Conservation (phyloP, 2,113 vertebrate species). For the Rhinoderma darwinii region DNA sequence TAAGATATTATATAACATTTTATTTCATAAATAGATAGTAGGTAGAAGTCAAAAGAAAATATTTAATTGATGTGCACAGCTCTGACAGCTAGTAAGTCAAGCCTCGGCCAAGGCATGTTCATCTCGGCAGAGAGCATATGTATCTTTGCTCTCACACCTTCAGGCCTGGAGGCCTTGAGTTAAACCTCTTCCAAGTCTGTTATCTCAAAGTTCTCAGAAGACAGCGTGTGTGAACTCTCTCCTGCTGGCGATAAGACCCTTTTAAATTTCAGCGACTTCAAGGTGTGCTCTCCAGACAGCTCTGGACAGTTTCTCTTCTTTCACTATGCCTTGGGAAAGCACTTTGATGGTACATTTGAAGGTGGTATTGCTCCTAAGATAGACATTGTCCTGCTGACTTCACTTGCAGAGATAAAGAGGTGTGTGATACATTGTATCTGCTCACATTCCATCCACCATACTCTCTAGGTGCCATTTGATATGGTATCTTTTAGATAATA, state of each 20-base stretch:
- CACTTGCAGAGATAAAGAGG: slow-evolving; percentile 46
- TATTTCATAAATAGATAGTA: not conserved
- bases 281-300: slow-evolving; percentile 32
- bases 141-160: slow-evolving; percentile 41
- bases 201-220: slow-evolving; percentile 42
- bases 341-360: slow-evolving; percentile 35
- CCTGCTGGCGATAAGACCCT: slow-evolving; percentile 21
- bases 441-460: slow-evolving; percentile 34
- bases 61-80: not conserved
- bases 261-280: slow-evolving; percentile 40
- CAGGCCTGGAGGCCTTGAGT: slow-evolving; percentile 9
- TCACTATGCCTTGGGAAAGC: slow-evolving; percentile 44
- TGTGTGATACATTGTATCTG: slow-evolving; percentile 50
- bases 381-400: slow-evolving; percentile 34
- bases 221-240: slow-evolving; percentile 26
- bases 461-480: slow-evolving; percentile 36
- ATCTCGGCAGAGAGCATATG: not conserved
- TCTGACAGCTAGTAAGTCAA: slow-evolving; percentile 13
- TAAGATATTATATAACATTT: not conserved
- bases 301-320: slow-evolving; percentile 41
- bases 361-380: slow-evolving; percentile 2
- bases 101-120: slow-evolving; percentile 2
- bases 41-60: not conserved
- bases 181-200: slow-evolving; percentile 44
- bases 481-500: slow-evolving; percentile 41